phyloP scores from a whole-genome alignment of 2,888 invertebrate species.

The Drosophila niveifrons region DNA sequence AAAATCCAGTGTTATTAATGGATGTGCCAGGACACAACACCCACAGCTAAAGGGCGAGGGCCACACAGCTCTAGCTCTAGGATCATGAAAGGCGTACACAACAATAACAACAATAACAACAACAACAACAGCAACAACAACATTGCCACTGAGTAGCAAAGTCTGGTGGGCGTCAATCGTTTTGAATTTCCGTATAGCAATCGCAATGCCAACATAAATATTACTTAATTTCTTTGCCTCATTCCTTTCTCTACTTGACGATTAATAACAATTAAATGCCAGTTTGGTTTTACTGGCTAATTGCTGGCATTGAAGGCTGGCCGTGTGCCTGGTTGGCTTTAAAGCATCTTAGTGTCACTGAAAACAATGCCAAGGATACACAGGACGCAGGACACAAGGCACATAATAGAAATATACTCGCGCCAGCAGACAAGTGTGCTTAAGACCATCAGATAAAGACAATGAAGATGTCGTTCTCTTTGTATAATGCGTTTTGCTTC shows the following conservation, averaged over 20 bases:
- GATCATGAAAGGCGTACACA: slow-evolving; percentile 22
- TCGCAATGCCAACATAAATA: slow-evolving; percentile 68
- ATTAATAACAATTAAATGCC: slow-evolving; percentile 80
- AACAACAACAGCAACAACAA: neutral
- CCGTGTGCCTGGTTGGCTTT: slow-evolving; percentile 17
- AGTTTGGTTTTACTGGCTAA: slow-evolving; percentile 60
- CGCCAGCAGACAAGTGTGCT: slow-evolving; percentile 41
- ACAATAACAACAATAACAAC: no score
- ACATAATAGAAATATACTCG: slow-evolving; percentile 36
- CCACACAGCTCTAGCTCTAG: neutral
- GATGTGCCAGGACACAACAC: slow-evolving; percentile 28
- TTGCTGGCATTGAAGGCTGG: slow-evolving; percentile 49
- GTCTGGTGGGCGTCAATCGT: slow-evolving; percentile 42
- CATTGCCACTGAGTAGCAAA: neutral
- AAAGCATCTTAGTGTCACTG: slow-evolving; percentile 9
- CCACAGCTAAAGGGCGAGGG: neutral
- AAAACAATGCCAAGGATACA: slow-evolving; percentile 33
- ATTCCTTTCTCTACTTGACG: slow-evolving; percentile 22
- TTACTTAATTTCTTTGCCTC: slow-evolving; percentile 63
- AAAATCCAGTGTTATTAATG: slow-evolving; percentile 77
- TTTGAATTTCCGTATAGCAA: slow-evolving; percentile 43
- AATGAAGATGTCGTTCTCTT: slow-evolving; percentile 52
- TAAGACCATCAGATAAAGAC: slow-evolving; percentile 57
- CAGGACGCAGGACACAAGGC: neutral
- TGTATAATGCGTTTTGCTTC: slow-evolving; percentile 15